Evolutionary conservation across 2,113 vertebrate species (phyloP).

Genomic region (Tylochromis polylepis): DNA sequence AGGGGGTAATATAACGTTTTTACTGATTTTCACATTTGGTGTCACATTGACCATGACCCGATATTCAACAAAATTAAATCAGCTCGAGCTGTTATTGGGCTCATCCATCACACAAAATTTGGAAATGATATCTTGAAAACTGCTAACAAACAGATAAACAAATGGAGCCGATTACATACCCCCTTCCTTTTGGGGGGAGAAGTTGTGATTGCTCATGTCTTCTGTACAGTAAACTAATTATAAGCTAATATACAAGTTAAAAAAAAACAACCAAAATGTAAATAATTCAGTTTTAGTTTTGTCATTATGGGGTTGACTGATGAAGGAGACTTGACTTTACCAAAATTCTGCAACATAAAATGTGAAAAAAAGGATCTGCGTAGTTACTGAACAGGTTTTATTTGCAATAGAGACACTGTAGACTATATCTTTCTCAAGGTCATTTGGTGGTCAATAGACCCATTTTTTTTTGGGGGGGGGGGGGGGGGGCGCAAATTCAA

Average conservation of each 20-base stretch:
- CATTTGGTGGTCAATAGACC: not conserved
- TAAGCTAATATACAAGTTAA: not conserved
- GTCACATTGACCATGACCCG: not conserved
- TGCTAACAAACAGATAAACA: not conserved
- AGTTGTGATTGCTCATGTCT: not conserved
- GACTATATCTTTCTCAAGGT: not conserved
- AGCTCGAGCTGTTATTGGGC: not conserved
- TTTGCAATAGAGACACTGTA: not conserved
- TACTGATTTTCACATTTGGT: not conserved
- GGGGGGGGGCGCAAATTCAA: not conserved
- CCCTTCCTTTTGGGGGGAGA: not conserved
- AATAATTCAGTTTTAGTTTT: not conserved
- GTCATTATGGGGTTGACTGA: not conserved
- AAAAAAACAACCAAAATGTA: accelerated
- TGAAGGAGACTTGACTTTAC: not conserved
- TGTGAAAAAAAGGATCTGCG: not conserved
- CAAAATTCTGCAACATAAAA: not conserved
- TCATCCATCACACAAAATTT: not conserved
- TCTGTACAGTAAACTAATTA: not conserved
- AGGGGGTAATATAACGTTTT: too few species aligned
- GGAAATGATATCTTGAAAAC: not conserved
- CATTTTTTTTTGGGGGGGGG: too few species aligned
- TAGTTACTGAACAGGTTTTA: not conserved
- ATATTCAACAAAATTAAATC: not conserved
- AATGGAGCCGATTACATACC: accelerated